Evolutionary conservation across 2,797 vertebrate species (phyloP), one percentile per base, ranked within the genome.

Genomic region (Helicolenus hilgendorfi): DNA sequence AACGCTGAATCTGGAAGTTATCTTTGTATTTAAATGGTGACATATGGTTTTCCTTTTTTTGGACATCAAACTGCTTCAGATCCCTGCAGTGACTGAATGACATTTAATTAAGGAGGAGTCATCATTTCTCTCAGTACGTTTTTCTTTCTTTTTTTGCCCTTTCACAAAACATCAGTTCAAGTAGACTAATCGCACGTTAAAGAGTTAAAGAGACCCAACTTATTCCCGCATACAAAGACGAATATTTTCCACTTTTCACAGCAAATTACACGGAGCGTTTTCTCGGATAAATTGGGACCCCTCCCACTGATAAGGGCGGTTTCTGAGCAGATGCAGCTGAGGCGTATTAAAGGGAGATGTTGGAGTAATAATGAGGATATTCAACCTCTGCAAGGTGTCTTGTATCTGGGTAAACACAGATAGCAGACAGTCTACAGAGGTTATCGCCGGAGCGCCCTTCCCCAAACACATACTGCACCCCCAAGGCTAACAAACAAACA

Each of bases 401-500:
- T 94, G 96, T 86, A 92, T 96, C 95, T 96, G 95, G 92, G 95
- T 96, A 96, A 96, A 96, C 94, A 96, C 89, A 96, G 94, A 96
- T 96, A 97, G 96, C 92, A 92, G 92, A 91, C 92, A 76, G 95
- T 93, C 96, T 90, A 85, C 92, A 78, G 95, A 96, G 96, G 96
- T 96, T 97, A 97, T 96, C 94, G 13, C 86, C 11, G 3, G 68
- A 67, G 88, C 93, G 79, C 90, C 92, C 90, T 92, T 95, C 93
- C 94, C 93, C 94, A 92, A 95, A 96, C 94, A 89, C 94, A 83
- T 85, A 92, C 91, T 79, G 92, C 93, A 92, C 95, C 95, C 95
- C 92, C 90, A 94, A 96, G 94, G 95, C 95, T 94, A 95, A 95
- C 95, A 96, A 96, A 96, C 96, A 97, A 96, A 96, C 96, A 96